These are phyloP conservation scores for Protula sp. DNA, from an alignment of 2,888 invertebrate species.

Conservation along the genomic window DNA sequence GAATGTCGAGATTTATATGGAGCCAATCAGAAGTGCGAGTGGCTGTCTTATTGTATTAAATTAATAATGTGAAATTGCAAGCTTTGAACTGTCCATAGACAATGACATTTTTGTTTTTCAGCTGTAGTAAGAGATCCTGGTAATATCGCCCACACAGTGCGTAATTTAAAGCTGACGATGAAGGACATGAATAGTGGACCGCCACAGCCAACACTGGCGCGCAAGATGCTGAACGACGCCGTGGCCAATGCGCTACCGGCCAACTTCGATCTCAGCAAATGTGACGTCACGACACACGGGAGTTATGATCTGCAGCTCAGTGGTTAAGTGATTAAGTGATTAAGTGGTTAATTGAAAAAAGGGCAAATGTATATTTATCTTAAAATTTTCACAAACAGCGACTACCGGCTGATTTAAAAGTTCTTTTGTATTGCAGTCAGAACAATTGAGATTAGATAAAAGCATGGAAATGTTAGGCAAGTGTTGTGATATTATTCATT, in stretches of 20 bases:
- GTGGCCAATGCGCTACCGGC: conserved; percentile 61
- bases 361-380: no score
- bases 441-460: no score
- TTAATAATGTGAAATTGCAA: background rate
- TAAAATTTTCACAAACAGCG: no score
- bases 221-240: conserved; percentile 79
- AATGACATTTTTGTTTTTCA: conserved; percentile 50
- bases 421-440: no score
- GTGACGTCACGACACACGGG: conserved; percentile 42
- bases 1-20: no score
- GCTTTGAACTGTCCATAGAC: no score
- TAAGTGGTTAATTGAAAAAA: conserved; percentile 10
- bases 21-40: no score
- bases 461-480: no score
- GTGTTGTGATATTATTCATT: no score
- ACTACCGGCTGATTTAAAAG: no score
- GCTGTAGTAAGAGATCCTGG: conserved; percentile 80
- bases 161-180: conserved; percentile 72
- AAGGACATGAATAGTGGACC: conserved; percentile 77
- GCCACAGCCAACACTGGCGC: conserved; percentile 73
- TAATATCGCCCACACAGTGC: conserved; percentile 67
- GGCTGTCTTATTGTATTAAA: no score
- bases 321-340: no score
- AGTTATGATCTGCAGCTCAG: conserved; percentile 49
- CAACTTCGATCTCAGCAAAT: conserved; percentile 34